Evolutionary conservation across 2,888 invertebrate species (phyloP).

Genomic region (Liodrosophila aerea): DNA sequence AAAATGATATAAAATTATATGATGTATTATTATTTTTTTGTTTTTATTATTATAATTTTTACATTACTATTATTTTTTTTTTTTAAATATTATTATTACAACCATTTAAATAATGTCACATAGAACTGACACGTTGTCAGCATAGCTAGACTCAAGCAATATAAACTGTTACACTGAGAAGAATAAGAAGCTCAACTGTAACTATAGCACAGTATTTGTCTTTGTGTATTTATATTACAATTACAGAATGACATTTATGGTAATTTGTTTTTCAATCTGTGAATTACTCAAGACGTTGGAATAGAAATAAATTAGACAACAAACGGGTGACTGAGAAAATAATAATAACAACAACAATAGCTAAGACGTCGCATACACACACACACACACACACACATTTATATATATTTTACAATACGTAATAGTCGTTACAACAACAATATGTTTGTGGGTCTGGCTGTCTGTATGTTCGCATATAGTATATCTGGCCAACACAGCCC

Average conservation of each 20-base stretch:
- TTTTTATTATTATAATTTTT: slow-evolving; percentile 1
- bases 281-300: slow-evolving; percentile 42
- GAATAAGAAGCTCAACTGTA: too few species aligned
- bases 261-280: slow-evolving; percentile 63
- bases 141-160: too few species aligned
- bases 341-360: slow-evolving; percentile 27
- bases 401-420: slow-evolving; percentile 55
- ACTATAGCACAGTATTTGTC: too few species aligned
- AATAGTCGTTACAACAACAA: slow-evolving; percentile 50
- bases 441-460: too few species aligned
- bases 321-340: slow-evolving; percentile 39
- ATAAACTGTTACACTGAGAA: too few species aligned
- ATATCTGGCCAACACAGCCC: slow-evolving; percentile 33
- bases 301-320: slow-evolving; percentile 66
- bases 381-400: too few species aligned
- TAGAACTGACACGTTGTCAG: too few species aligned
- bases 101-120: too few species aligned
- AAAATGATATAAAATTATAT: too few species aligned
- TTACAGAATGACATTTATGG: slow-evolving; percentile 65
- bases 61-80: too few species aligned
- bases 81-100: too few species aligned
- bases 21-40: too few species aligned
- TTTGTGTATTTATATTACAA: slow-evolving; percentile 44
- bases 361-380: slow-evolving; percentile 39
- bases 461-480: slow-evolving; percentile 10